phyloP scores from a whole-genome alignment of 2,888 invertebrate species.

The Steinernema hermaphroditum region DNA sequence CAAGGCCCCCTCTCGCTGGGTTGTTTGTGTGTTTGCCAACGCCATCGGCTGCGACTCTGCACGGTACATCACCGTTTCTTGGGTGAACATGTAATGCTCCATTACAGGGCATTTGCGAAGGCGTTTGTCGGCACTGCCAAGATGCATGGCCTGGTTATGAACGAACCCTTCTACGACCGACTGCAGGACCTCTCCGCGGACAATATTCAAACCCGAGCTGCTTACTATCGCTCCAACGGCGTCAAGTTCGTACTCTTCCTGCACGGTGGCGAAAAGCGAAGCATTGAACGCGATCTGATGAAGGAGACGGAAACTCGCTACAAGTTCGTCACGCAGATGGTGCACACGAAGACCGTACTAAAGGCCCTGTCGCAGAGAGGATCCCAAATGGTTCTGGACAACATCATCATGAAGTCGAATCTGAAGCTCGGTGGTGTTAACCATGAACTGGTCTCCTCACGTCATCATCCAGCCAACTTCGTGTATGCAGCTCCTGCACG shows the following conservation, averaged over 20 bases:
- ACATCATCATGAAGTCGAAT: background rate
- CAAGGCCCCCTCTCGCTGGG: background rate
- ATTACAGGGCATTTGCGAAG: background rate
- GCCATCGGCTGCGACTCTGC: too few relatives aligned
- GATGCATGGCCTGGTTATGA: background rate
- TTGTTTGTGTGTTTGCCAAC: background rate
- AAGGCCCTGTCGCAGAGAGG: background rate
- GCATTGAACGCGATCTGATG: too few relatives aligned
- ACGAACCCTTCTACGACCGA: background rate
- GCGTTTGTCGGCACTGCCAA: background rate
- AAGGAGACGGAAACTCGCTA: conserved; percentile 1
- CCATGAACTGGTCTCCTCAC: background rate
- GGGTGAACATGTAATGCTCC: too few relatives aligned
- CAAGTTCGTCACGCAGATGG: background rate
- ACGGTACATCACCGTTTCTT: too few relatives aligned
- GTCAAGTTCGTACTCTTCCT: too few relatives aligned
- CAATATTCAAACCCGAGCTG: background rate
- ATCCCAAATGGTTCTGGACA: background rate
- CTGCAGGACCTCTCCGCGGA: background rate
- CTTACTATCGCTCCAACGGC: too few relatives aligned
- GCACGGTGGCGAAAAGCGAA: too few relatives aligned
- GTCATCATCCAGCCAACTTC: background rate
- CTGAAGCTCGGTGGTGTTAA: conserved; percentile 5
- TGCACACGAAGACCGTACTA: background rate
- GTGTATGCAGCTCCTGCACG: background rate